Evolutionary conservation across 2,888 invertebrate genomes (phyloP), one percentile per base, ranked within the genome.

Genomic region (Drosophila pseudotalamancana): DNA sequence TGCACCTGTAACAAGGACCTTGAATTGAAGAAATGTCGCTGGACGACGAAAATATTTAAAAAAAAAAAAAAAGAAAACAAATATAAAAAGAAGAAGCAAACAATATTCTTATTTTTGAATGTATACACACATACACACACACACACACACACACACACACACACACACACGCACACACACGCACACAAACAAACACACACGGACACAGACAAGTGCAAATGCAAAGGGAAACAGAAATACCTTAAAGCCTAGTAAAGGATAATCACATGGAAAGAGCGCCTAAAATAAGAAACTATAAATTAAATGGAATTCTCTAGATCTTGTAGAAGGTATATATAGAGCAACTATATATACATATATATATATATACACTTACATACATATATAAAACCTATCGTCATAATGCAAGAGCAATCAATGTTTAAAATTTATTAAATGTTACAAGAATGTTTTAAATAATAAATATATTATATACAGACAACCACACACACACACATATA

Each of bases 351-450:
- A 23, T 21, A 43, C 21, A 40, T 21, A 23, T 34, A 25, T 55
- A 64, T 8, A 39, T 9, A 50, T 25, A 48, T 16, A 55, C 4
- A 49, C 5, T 40, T 31, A 57, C 34, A 40, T 32, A 56, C 8
- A 55, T 32, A 54, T 54, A 66, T 66, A 72, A 59, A 69, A 69
- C 55, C 76, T 76, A 68, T 71, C 81, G 78, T 76, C 78, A 81
- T 72, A 84, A 84, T 79, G 85, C 82, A 84, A 81, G 72, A 81
- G 79, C 85, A 84, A 82, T 85, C 81, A 84, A 84, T 81, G 71
- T 81, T 83, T 81, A 80, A 84, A n/a, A 65, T 76, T 77, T 81
- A 81, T 68, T 79, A 81, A 70, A 77, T 73, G 83, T 77, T 81
- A 73, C 64, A 65, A 57, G 25, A 63, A 59, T 67, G 60, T 75